Base-by-base conservation (phyloP, 2,888 invertebrate genomes). In the Leucania comma region DNA sequence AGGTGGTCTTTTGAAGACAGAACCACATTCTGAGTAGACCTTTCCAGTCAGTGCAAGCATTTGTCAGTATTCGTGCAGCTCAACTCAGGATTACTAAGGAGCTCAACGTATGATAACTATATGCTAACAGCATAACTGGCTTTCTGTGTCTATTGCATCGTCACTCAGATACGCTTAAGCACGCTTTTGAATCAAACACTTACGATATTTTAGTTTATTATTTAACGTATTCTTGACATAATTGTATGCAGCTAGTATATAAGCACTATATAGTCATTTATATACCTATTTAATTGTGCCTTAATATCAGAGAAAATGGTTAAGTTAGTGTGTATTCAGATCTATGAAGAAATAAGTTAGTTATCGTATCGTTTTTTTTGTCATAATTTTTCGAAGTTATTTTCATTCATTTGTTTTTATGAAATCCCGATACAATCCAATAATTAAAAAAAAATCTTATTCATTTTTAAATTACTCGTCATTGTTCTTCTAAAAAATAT, bases 221-320 rank as follows among this genome's bases (percentile, higher is more conserved):
- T 54, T 0, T 78, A 57, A 73, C 63, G 65, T 75, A 59, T 68
- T 68, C 56, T 70, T 66, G 51, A 63, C 48, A 64, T 75, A 63
- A 70, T 59, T 77, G 57, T 75, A 75, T 72, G 70, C 68, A 59
- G 24, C 17, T 82, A 83, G 72, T 70, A 68, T 65, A 64, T 81
- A 84, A 81, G 78, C 61, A 68, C 76, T 87, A 83, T 88, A 78
- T 87, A 89, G 89, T 89, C 89, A 89, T 84, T 82, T 80, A 84
- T 80, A 85, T 83, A 85, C 82, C 75, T 84, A 88, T 86, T 86
- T 88, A 87, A 87, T 86, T 86, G 89, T 89, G 89, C 89, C 89
- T 89, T 89, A 89, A 85, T 87, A 84, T 85, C 64, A 72, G 78
- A 83, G 22, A 83, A 73, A 73, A 72, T 64, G 66, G 59, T 77